These are phyloP conservation scores for Rattus norvegicus DNA, from an alignment of 2,113 vertebrate genomes.

Conservation along the genomic window GRCr8 NC_086019.1:96624001-96624500, in stretches of 20 bases:
- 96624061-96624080: rapidly evolving
- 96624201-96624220: background rate
- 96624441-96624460: too few species aligned
- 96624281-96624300: too few species aligned
- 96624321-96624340: background rate
- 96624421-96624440: background rate
- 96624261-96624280: too few species aligned
- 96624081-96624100: background rate
- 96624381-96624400: background rate
- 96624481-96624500: background rate
- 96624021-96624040: background rate
- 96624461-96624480: background rate
- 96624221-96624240: too few species aligned
- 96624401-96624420: background rate
- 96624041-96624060: background rate
- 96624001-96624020: background rate
- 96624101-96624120: background rate
- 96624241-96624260: too few species aligned
- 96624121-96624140: background rate
- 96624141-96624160: background rate
- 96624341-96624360: background rate
- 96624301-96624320: background rate
- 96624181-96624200: background rate
- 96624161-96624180: background rate
- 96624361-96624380: background rate